Base-by-base conservation (phyloP, 1,140 invertebrate genomes). In the Anastrepha obliqua region DNA sequence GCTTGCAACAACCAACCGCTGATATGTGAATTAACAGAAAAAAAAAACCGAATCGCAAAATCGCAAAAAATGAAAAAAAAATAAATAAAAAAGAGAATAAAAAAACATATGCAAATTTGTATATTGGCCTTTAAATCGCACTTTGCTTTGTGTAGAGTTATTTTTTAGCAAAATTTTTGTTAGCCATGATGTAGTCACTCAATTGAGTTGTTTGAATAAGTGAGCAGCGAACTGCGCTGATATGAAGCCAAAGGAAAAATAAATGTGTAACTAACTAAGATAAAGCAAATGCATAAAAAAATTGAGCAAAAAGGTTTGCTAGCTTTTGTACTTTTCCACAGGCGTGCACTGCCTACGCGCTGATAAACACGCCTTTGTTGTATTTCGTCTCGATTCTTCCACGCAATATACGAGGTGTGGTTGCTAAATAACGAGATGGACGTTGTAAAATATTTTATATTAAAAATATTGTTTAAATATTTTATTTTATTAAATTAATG, bases 291-390 rank as follows among this genome's bases (percentile, higher is more conserved):
- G 29, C 29, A 13, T 42, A 44, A 39, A 74, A 74, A 74, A 47
- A 74, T 13, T 13, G 6, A 55, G 11, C 11, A 55, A 8, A 62
- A 15, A 62, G 60, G 9, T 9, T 13, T 62, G 60, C 51, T 51
- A 9, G 44, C 74, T 55, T 81, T 81, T 81, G 51, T 81, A n/a
- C 47, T 74, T 81, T 58, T 20, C 17, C 74, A 55, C 55, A 47
- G 17, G 17, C 11, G 0, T 44, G 5, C 11, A 39, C 47, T 11
- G 44, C 15, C 74, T 58, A 81, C 13, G 47, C 2, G 17, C 6
- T 7, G 74, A 81, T 81, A 81, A 81, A 42, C 70, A 17, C 7
- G 29, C 74, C 55, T 81, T 81, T 58, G 74, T 81, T 74, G 47
- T 42, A 81, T 81, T 55, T 8, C n/a, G 47, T 17, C 13, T 2